These are phyloP conservation scores for Ceratina calcarata DNA, from an alignment of 1,140 invertebrate species.

Conservation along the genomic window DNA sequence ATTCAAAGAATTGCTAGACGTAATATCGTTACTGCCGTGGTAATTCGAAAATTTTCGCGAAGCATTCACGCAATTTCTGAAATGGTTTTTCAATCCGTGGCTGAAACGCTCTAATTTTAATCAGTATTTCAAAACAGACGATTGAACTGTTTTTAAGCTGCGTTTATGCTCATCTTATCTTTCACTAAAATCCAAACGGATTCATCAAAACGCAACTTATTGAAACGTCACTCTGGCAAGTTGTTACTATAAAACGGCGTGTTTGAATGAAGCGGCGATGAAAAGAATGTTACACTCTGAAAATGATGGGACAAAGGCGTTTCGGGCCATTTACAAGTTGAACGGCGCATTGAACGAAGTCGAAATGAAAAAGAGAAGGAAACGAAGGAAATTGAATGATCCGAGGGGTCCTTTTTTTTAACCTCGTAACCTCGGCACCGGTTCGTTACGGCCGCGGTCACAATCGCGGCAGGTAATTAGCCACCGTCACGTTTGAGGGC, in stretches of 20 bases:
- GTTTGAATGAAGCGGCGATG: not conserved
- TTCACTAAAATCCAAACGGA: not conserved
- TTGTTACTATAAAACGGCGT: not conserved
- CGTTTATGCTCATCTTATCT: too few relatives aligned
- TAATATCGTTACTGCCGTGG: not conserved
- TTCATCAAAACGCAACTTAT: not conserved
- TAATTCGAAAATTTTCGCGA: not conserved
- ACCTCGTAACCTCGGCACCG: too few relatives aligned
- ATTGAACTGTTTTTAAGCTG: too few relatives aligned
- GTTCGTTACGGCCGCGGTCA: not conserved
- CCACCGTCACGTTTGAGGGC: slow-evolving; percentile 51
- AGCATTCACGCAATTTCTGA: not conserved
- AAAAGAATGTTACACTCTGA: not conserved
- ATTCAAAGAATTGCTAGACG: slow-evolving; percentile 16
- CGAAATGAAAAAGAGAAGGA: not conserved
- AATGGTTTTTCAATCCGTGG: too few relatives aligned
- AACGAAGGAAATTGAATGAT: slow-evolving; percentile 19
- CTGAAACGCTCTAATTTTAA: too few relatives aligned
- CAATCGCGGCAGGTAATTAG: slow-evolving; percentile 51
- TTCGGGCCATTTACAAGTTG: not conserved
- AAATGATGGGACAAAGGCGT: not conserved
- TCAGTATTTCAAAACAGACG: too few relatives aligned
- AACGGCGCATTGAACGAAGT: not conserved
- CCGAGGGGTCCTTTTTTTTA: not conserved
- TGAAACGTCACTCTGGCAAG: not conserved